These are phyloP conservation scores for Aleiodes leptofemur DNA, from an alignment of 2,888 invertebrate species.

Conservation along the genomic window DNA sequence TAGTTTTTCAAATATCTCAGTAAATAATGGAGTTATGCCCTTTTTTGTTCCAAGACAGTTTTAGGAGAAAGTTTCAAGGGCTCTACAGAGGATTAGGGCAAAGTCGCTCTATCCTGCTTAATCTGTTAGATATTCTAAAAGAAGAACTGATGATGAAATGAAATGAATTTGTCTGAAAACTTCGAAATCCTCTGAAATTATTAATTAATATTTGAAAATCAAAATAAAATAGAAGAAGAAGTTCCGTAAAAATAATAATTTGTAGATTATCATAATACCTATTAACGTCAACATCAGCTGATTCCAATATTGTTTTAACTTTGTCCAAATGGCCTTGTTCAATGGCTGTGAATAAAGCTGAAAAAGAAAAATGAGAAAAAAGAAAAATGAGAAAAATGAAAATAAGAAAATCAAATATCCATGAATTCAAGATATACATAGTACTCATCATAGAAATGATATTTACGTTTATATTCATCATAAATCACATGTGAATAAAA, in stretches of 20 bases:
- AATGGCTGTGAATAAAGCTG: conserved; percentile 95
- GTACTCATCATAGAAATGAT: neutral
- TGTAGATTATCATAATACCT: conserved; percentile 79
- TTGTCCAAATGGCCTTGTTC: conserved; percentile 97
- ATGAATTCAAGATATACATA: no score
- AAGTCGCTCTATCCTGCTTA: neutral
- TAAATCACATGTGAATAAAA: neutral
- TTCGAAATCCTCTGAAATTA: neutral
- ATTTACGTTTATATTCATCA: neutral
- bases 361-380: conserved; percentile 72
- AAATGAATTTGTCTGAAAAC: neutral
- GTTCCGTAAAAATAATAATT: neutral
- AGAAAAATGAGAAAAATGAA: conserved; percentile 19
- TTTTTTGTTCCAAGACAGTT: no score
- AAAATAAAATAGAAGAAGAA: conserved; percentile 11
- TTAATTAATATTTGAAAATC: no score
- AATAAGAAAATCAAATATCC: conserved; percentile 7
- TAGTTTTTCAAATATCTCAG: no score
- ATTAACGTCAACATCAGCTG: conserved; percentile 95
- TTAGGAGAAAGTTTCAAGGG: no score
- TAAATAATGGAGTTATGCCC: no score
- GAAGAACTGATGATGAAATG: neutral
- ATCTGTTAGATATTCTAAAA: neutral
- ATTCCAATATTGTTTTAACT: conserved; percentile 92
- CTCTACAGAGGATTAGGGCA: neutral